phyloP scores from a whole-genome alignment of 2,113 vertebrate genomes.

The Ellobius talpinus region DNA sequence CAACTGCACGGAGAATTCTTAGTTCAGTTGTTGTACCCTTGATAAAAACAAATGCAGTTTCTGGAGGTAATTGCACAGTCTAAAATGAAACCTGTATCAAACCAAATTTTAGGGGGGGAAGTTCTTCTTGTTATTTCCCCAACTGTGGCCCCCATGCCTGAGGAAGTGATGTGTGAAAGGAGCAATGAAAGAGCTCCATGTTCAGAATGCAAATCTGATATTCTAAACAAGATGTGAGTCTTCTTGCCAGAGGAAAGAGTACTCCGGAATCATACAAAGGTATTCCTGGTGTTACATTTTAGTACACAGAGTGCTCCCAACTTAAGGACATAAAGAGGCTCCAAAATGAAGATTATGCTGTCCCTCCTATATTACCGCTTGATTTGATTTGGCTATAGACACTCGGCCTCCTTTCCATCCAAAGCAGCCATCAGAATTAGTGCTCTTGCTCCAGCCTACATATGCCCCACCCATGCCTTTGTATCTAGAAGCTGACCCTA shows the following conservation, averaged over 20 bases:
- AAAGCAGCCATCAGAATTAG: neutral
- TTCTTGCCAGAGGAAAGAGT: rapidly evolving
- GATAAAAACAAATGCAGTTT: neutral
- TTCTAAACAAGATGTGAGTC: neutral
- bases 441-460: neutral
- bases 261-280: neutral
- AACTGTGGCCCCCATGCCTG: rapidly evolving
- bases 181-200: rapidly evolving
- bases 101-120: neutral
- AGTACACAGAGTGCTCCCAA: neutral
- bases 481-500: neutral
- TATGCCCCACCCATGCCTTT: neutral
- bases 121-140: neutral
- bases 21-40: neutral
- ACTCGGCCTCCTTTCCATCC: neutral
- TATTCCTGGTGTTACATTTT: neutral
- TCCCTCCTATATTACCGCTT: neutral
- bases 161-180: neutral
- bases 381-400: neutral
- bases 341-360: neutral
- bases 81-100: neutral
- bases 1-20: neutral
- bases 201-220: rapidly evolving
- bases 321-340: neutral
- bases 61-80: neutral